phyloP scores from a whole-genome alignment of 1,140 invertebrate genomes.

The Drosophila albomicans region DNA sequence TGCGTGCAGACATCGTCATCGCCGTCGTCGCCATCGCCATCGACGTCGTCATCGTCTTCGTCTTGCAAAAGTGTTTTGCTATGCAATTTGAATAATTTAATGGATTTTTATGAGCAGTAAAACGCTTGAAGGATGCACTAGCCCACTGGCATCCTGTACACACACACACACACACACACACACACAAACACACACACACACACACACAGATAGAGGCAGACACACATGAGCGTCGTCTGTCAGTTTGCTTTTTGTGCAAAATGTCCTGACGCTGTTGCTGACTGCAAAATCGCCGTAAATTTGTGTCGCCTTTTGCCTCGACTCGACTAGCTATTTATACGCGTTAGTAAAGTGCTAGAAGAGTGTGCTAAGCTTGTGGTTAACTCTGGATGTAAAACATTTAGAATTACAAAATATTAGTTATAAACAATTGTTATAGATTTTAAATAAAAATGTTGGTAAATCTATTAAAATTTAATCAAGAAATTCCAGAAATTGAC shows the following conservation, averaged over 20 bases:
- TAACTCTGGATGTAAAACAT: no score
- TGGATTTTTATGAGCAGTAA: slow-evolving; percentile 84
- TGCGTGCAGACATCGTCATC: slow-evolving; percentile 7
- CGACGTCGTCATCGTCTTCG: slow-evolving; percentile 9
- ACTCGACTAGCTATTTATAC: not conserved
- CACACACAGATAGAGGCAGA: not conserved
- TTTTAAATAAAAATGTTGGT: no score
- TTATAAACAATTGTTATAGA: no score
- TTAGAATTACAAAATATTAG: no score
- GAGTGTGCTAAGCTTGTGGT: no score
- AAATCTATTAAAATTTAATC: no score
- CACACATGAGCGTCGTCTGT: slow-evolving; percentile 10
- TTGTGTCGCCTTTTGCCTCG: slow-evolving; percentile 51
- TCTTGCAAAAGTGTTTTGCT: slow-evolving; percentile 62
- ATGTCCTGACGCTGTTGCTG: slow-evolving; percentile 52
- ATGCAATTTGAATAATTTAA: slow-evolving; percentile 84
- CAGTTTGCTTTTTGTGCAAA: slow-evolving; percentile 27
- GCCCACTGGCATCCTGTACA: slow-evolving; percentile 29
- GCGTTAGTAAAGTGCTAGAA: no score
- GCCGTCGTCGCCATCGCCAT: not conserved
- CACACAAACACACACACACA: no score
- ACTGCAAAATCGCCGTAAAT: slow-evolving; percentile 75
- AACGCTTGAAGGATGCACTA: slow-evolving; percentile 71
- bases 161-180: slow-evolving; percentile 11
- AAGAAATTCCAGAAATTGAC: no score